Evolutionary conservation across 2,797 vertebrate genomes (phyloP).

Genomic region (Sardinella longiceps): DNA sequence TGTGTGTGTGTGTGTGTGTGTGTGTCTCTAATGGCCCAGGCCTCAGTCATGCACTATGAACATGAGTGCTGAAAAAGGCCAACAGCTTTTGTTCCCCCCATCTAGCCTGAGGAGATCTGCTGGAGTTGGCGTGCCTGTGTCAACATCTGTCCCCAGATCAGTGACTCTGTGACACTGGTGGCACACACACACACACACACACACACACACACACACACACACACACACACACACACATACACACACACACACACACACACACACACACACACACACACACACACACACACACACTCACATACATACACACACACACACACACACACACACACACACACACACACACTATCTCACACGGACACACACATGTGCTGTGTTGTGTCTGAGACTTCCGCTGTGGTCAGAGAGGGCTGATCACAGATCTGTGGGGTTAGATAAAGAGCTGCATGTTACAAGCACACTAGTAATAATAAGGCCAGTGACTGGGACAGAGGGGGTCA

Average conservation of each 20-base stretch:
- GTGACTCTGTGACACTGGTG: background rate
- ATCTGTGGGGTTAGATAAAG: background rate
- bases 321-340: too few species aligned
- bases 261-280: too few species aligned
- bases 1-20: too few species aligned
- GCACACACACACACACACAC: too few species aligned
- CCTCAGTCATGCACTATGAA: background rate
- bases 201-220: too few species aligned
- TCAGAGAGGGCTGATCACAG: slow-evolving; percentile 14
- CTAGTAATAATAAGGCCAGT: background rate
- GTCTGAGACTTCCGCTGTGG: background rate
- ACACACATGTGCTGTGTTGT: too few species aligned
- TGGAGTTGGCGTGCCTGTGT: background rate
- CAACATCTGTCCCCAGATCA: background rate
- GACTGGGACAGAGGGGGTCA: background rate
- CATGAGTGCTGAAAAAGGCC: background rate
- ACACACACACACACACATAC: too few species aligned
- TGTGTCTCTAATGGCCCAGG: background rate
- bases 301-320: too few species aligned
- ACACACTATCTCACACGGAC: too few species aligned
- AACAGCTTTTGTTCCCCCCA: background rate
- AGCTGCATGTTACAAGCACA: too few species aligned
- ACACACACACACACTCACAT: too few species aligned
- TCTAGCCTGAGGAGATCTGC: background rate
- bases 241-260: too few species aligned